A percentile compares a stretch with the other conserved stretches of the same genome.
These are phyloP conservation scores for Turnix velox DNA, from an alignment of 2,113 vertebrate species.

Conservation along the genomic window DNA sequence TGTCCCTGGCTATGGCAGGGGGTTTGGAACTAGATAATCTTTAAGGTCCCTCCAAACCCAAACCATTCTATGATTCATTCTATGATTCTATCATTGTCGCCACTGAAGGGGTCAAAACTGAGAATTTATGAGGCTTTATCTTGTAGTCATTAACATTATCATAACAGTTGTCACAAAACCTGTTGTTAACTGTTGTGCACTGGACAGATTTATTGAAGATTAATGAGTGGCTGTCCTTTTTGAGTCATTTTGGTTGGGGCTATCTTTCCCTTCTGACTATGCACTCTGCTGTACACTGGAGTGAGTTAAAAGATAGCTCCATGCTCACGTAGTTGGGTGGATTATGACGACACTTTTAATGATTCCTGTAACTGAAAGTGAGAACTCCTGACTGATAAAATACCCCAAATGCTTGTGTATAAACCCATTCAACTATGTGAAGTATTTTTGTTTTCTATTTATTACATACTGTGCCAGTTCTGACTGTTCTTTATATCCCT, in stretches of 20 bases:
- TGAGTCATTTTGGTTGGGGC: background rate
- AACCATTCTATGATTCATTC: no score
- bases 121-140: background rate
- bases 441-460: background rate
- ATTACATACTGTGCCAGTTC: background rate
- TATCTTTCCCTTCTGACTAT: background rate
- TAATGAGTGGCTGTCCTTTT: background rate
- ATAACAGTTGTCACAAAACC: background rate
- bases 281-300: rapidly evolving
- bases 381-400: background rate
- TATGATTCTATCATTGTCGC: no score
- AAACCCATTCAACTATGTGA: background rate
- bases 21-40: no score
- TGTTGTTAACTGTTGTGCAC: background rate
- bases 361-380: background rate
- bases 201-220: background rate
- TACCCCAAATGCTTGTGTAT: background rate
- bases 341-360: background rate
- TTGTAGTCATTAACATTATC: background rate
- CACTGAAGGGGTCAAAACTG: background rate
- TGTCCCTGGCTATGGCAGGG: no score
- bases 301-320: background rate
- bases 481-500: background rate
- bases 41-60: no score
- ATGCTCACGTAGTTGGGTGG: background rate